Conservation (phyloP, 2,113 vertebrate genomes). For the Gambusia affinis region DNA sequence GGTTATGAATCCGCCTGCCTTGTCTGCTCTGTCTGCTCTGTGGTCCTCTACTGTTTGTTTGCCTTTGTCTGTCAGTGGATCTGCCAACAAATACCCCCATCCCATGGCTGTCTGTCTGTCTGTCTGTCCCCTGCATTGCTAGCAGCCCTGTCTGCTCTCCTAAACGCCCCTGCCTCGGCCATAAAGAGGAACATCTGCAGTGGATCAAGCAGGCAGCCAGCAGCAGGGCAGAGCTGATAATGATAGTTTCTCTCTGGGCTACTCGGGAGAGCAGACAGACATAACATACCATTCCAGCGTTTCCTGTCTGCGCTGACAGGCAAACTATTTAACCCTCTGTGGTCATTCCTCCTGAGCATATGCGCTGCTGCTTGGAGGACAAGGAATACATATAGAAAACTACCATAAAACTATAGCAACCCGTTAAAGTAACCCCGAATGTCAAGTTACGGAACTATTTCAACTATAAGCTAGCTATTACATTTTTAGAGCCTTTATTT, state of each 20-base stretch:
- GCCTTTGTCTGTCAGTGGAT: conserved; percentile 41
- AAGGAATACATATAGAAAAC: neutral
- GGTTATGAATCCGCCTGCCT: conserved; percentile 40
- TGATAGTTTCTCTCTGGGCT: conserved; percentile 72
- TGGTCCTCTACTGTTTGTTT: conserved; percentile 42
- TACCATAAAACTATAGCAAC: neutral
- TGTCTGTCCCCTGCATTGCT: conserved; percentile 25
- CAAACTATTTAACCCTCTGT: conserved; percentile 78
- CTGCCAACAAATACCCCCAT: conserved; percentile 18
- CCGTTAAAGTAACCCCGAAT: neutral
- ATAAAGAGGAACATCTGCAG: conserved; percentile 72
- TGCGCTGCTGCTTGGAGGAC: conserved; percentile 23
- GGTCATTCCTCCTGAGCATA: conserved; percentile 51
- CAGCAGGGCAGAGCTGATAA: conserved; percentile 68
- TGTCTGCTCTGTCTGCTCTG: conserved; percentile 2
- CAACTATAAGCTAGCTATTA: neutral
- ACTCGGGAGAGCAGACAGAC: conserved; percentile 74
- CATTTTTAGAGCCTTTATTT: neutral
- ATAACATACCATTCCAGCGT: conserved; percentile 78
- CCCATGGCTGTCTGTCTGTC: conserved; percentile 23
- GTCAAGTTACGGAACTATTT: neutral
- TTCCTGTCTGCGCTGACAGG: conserved; percentile 77
- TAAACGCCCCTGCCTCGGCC: conserved; percentile 29
- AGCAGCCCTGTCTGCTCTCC: conserved; percentile 15
- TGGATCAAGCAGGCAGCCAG: conserved; percentile 63